Evolutionary conservation across 1,140 invertebrate species (phyloP).

Genomic region (Rhysida immarginata): DNA sequence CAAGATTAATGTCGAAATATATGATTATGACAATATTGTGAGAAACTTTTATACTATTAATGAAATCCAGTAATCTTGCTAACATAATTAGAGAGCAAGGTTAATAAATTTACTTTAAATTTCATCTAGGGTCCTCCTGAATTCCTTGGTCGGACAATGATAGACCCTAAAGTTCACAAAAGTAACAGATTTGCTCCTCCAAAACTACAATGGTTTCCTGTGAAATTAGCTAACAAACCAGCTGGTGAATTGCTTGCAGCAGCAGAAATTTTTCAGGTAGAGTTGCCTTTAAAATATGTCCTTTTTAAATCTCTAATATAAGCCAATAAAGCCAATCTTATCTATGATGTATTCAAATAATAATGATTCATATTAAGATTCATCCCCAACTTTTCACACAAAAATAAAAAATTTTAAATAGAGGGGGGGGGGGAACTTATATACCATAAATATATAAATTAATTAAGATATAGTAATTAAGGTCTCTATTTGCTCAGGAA

Average conservation of each 20-base stretch:
- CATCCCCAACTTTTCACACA: too few species aligned
- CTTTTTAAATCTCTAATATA: too few species aligned
- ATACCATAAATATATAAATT: too few species aligned
- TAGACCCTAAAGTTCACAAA: slow-evolving; percentile 15
- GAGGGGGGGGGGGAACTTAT: too few species aligned
- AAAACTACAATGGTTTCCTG: slow-evolving; percentile 30
- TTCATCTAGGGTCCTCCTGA: slow-evolving; percentile 36
- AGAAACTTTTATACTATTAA: neutral
- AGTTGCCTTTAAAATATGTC: neutral
- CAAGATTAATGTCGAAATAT: slow-evolving; percentile 32
- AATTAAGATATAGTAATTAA: too few species aligned
- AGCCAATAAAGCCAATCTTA: too few species aligned
- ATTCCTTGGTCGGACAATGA: slow-evolving; percentile 29
- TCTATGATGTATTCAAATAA: too few species aligned
- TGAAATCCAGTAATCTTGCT: neutral
- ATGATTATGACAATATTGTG: slow-evolving; percentile 29
- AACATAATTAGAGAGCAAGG: neutral
- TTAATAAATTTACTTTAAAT: neutral
- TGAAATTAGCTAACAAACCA: slow-evolving; percentile 22
- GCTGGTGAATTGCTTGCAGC: slow-evolving; percentile 35
- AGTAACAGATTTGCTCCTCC: slow-evolving; percentile 1
- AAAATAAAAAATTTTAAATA: too few species aligned
- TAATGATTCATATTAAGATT: too few species aligned
- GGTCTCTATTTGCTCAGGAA: too few species aligned
- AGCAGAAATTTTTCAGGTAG: slow-evolving; percentile 35